Base-by-base conservation (phyloP, 37 sponge, comb jelly and placozoan genomes). In the Agelas oroides region DNA sequence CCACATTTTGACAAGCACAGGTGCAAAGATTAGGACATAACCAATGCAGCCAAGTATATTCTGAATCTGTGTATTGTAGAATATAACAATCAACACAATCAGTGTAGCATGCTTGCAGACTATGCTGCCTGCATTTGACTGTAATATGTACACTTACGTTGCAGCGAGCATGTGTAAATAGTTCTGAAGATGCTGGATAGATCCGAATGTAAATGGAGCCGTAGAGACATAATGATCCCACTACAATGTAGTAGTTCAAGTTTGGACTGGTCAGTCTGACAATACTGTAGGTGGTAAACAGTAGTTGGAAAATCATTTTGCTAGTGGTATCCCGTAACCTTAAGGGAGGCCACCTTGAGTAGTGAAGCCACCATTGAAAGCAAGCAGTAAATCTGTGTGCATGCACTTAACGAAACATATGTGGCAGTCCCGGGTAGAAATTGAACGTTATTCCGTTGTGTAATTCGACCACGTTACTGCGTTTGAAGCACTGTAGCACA, bases 1-100 rank as follows among this genome's bases (percentile, higher is more conserved):
- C 86, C 86, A 76, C 77, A 77, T 85, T 58, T 77, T 77, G 31
- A 74, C 59, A 21, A 85, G 70, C 28, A 85, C 28, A 21, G 77
- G 56, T 33, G 70, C 77, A 85, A 85, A 85, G 57, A 61, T 67
- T 28, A 85, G 52, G 0, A 35, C 59, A 68, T 85, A 85, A 3
- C 86, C 86, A 1, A 84, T 18, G 41, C 59, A 40, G 5, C 36
- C 37, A 37, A 75, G 36, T 12, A 70, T 64, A 18, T 21, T 17
- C 19, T 70, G 41, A 21, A 75, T 14, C 84, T 84, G 56, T 14
- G 53, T 0, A 52, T 19, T 8, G 8, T 46, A 46, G 46, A 46
- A 46, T 46, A 46, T 46, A 46, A 53, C 30, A 28, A 8, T 0
- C 21, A 74, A 24, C n/a, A n/a, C n/a, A n/a, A n/a, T n/a, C n/a